phyloP scores from a whole-genome alignment of 2,797 vertebrate genomes.

The Otus scops region DNA sequence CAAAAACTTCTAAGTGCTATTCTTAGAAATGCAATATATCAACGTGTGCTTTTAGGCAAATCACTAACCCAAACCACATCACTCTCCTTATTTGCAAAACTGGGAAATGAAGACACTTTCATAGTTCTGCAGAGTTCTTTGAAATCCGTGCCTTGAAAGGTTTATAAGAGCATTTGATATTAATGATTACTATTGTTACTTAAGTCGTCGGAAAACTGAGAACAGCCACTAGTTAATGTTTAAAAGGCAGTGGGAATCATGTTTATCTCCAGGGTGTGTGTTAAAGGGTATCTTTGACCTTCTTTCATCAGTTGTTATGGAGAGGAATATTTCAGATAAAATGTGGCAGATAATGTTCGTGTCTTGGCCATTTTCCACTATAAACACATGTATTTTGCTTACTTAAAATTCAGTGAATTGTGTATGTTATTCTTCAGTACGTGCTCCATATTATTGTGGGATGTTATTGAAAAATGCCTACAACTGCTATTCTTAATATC shows the following conservation, averaged over 20 bases:
- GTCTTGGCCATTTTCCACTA: not conserved
- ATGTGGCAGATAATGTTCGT: not conserved
- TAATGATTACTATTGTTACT: not conserved
- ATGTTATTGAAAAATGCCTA: not conserved
- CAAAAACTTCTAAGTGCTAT: not conserved
- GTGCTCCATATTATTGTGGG: not conserved
- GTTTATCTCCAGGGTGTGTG: not conserved
- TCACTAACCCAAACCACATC: not conserved
- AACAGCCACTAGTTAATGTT: slow-evolving; percentile 18
- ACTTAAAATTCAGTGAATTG: not conserved
- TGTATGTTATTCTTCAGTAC: not conserved
- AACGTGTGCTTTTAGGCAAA: slow-evolving; percentile 5
- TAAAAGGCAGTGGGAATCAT: slow-evolving; percentile 6
- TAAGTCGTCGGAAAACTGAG: not conserved
- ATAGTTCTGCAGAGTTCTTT: not conserved
- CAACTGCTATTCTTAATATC: not conserved
- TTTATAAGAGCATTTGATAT: not conserved
- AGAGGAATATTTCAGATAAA: slow-evolving; percentile 3
- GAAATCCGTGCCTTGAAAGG: not conserved
- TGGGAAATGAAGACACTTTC: not conserved
- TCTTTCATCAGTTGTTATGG: not conserved
- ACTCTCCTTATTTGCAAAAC: not conserved
- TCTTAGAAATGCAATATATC: not conserved
- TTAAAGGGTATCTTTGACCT: slow-evolving; percentile 33
- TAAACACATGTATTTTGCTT: not conserved